Base-by-base conservation (phyloP, 2,888 invertebrate species). In the Orthonevra nobilis region DNA sequence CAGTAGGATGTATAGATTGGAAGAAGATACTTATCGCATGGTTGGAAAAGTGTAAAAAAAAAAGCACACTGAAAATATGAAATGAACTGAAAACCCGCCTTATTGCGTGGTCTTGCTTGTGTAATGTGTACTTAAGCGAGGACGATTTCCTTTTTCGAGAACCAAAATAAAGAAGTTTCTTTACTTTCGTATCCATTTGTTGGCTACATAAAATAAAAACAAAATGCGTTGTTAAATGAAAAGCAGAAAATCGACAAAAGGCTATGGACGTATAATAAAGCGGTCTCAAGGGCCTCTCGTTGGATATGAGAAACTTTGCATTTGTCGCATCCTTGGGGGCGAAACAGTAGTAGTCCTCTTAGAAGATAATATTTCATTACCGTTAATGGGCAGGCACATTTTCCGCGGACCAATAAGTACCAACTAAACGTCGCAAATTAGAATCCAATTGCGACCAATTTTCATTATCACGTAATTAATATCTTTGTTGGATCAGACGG, bases 241-340 rank as follows among this genome's bases (percentile, higher is more conserved):
- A n/a, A n/a, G n/a, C n/a, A 30, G 38, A 23, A 23, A 23, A 23
- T 23, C 23, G n/a, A n/a, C n/a, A n/a, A 34, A 64, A n/a, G 26
- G 52, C 32, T 52, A 28, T 52, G 19, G 14, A 34, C 7, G n/a
- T n/a, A n/a, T n/a, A 20, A 26, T 4, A 54, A 54, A 34, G 15
- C 17, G 44, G 23, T 46, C 66, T 46, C 54, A 3, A 23, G 17
- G 7, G 36, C 36, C 36, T 12, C 26, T 10, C 12, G 15, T 15
- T 36, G 46, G 36, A 56, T 56, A 56, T 56, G 54, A 66, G 46
- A 56, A 46, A 56, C 66, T 66, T 66, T 66, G 28, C 46, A 66
- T 66, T 44, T 66, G 44, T 54, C 66, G 28, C 66, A 56, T 66
- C 66, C 66, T 46, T 42, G 9, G 54, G 54, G 12, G 15, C 12